Evolutionary conservation across 1,140 invertebrate species (phyloP).

Genomic region (Cyphomyrmex costatus): DNA sequence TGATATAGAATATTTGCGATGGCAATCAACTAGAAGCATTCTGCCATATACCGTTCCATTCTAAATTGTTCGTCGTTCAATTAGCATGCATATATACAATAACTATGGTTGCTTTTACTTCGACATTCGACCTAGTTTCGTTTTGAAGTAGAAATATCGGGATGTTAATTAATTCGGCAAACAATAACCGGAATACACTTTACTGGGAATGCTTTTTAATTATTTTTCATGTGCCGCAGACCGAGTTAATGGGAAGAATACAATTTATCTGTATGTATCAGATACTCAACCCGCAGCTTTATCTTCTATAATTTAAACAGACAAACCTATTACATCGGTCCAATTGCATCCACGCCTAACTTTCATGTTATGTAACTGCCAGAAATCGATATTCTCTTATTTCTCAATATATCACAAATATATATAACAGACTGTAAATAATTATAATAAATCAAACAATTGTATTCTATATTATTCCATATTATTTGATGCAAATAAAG

Average conservation of each 20-base stretch:
- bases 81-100: slow-evolving; percentile 73
- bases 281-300: slow-evolving; percentile 1
- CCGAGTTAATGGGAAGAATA: slow-evolving; percentile 33
- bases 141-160: slow-evolving; percentile 57
- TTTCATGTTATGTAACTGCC: background rate
- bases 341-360: background rate
- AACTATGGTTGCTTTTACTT: slow-evolving; percentile 51
- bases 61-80: slow-evolving; percentile 71
- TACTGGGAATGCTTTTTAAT: slow-evolving; percentile 35
- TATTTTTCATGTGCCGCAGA: slow-evolving; percentile 30
- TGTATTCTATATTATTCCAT: background rate
- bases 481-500: background rate
- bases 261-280: slow-evolving; percentile 20
- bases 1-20: slow-evolving; percentile 56
- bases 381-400: slow-evolving; percentile 23
- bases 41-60: slow-evolving; percentile 55
- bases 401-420: background rate
- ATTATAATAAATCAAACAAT: slow-evolving; percentile 31
- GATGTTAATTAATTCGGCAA: slow-evolving; percentile 66
- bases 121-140: slow-evolving; percentile 59
- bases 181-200: slow-evolving; percentile 9
- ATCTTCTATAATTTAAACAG: slow-evolving; percentile 38
- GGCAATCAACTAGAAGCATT: slow-evolving; percentile 71
- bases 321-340: slow-evolving; percentile 20
- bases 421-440: background rate